These are phyloP conservation scores for Anoplolepis gracilipes DNA, from an alignment of 1,140 invertebrate genomes.

Conservation along the genomic window DNA sequence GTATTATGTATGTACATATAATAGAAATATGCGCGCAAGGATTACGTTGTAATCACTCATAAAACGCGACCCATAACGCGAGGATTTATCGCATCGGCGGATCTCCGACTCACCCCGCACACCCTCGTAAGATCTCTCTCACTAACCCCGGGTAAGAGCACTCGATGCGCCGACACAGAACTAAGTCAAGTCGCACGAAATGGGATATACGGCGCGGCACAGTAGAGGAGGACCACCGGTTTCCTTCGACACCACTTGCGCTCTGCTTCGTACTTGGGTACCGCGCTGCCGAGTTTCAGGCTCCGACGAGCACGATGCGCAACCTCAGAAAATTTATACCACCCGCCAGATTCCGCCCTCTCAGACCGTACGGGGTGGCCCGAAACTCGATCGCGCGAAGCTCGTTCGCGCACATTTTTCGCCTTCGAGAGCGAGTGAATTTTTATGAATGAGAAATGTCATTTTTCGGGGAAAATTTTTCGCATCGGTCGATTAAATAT, in stretches of 20 bases:
- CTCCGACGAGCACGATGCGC: slow-evolving; percentile 72
- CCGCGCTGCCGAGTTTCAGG: slow-evolving; percentile 43
- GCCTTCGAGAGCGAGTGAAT: not conserved
- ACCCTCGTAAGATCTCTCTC: not conserved
- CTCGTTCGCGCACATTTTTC: not conserved
- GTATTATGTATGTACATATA: not conserved
- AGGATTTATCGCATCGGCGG: not conserved
- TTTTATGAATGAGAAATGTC: not conserved
- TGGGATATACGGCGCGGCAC: slow-evolving; percentile 46
- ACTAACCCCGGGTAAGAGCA: slow-evolving; percentile 21
- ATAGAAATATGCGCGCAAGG: not conserved
- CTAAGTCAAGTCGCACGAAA: slow-evolving; percentile 60
- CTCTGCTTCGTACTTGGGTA: slow-evolving; percentile 67
- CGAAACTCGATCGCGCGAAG: not conserved
- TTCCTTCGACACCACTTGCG: slow-evolving; percentile 76
- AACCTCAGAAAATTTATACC: slow-evolving; percentile 80
- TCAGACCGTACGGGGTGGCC: not conserved
- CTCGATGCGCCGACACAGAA: slow-evolving; percentile 65
- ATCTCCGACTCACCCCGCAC: slow-evolving; percentile 40
- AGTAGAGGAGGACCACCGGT: slow-evolving; percentile 53
- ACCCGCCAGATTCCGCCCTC: slow-evolving; percentile 59
- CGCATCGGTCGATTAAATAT: not conserved
- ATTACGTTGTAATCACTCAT: not conserved
- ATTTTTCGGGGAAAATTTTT: not conserved
- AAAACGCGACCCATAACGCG: not conserved